Conservation (phyloP, 2,113 vertebrate genomes). For the Syngnathus scovelli region DNA sequence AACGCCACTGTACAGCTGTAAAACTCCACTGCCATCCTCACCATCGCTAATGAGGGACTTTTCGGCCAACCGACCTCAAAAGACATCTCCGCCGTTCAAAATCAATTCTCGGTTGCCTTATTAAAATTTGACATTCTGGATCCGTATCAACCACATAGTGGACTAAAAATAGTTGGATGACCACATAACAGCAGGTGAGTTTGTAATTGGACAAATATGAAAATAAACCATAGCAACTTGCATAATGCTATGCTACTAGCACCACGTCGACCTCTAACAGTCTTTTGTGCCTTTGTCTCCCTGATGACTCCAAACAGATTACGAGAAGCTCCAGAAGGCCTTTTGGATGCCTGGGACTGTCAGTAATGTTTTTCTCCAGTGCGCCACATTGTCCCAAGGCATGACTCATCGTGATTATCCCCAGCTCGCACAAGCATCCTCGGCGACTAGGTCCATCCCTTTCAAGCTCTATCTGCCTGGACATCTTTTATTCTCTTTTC, state of each 20-base stretch:
- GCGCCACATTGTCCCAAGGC: conserved; percentile 31
- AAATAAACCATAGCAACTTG: neutral
- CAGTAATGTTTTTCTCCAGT: conserved; percentile 41
- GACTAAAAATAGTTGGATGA: too few species aligned
- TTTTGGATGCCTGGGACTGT: conserved; percentile 39
- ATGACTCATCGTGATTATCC: conserved; percentile 40
- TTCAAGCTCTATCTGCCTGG: conserved; percentile 5
- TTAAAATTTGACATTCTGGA: too few species aligned
- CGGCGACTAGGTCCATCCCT: conserved; percentile 12
- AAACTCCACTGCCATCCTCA: too few species aligned
- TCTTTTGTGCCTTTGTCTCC: conserved; percentile 20
- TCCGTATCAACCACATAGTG: too few species aligned
- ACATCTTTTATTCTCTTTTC: conserved; percentile 12
- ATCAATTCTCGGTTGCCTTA: too few species aligned
- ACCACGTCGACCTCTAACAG: conserved; percentile 41
- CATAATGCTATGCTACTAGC: neutral
- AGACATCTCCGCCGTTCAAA: too few species aligned
- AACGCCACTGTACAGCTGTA: too few species aligned
- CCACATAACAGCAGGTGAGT: too few species aligned
- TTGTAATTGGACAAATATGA: neutral
- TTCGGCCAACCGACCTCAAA: too few species aligned
- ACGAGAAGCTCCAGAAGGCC: conserved; percentile 40
- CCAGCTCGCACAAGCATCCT: neutral
- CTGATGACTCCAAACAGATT: conserved; percentile 26
- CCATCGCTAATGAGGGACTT: too few species aligned